Evolutionary conservation across 1,140 invertebrate genomes (phyloP), one percentile per base, ranked within the genome.

Genomic region (Drosophila suzukii): DNA sequence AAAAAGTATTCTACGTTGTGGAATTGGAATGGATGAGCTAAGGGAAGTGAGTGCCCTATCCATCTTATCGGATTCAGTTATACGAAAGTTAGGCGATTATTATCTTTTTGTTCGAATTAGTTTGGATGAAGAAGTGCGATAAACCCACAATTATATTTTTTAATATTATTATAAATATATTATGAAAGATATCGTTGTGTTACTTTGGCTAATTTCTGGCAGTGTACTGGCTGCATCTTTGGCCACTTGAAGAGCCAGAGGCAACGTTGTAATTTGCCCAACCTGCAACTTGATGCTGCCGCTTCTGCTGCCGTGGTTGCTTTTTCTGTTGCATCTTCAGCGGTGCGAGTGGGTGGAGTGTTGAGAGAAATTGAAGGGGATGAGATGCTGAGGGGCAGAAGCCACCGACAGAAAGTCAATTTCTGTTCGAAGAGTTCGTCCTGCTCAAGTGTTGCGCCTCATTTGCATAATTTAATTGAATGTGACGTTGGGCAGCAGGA

Each of bases 401-500:
- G 8, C 60, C 47, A 15, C 49, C 49, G 53, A 20, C 55, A 53
- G 60, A 78, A 84, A 78, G 50, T 74, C 76, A 81, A 84, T 86
- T 85, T 80, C 66, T 67, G 50, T 24, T 55, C 59, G 39, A 54
- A 36, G 49, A 59, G 62, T 74, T 83, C 51, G 73, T 73, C 57
- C 76, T 77, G 51, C 57, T 66, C 58, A 61, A 90, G 77, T 78
- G 81, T 70, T 78, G 88, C 71, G 81, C 63, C 65, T 81, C 71
- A 85, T 91, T 91, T 91, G 79, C 88, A 91, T 91, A 91, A 91
- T 89, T 91, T 91, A 91, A 91, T 91, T 91, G 88, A 91, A 91
- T 91, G 83, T 79, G 83, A 84, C 71, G 85, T 81, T 41, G 60
- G 63, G 6, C 60, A 59, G 39, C 30, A 27, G 60, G 38, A 56